These are phyloP conservation scores for Urophycis tenuis DNA, from an alignment of 2,797 vertebrate species.

Conservation along the genomic window DNA sequence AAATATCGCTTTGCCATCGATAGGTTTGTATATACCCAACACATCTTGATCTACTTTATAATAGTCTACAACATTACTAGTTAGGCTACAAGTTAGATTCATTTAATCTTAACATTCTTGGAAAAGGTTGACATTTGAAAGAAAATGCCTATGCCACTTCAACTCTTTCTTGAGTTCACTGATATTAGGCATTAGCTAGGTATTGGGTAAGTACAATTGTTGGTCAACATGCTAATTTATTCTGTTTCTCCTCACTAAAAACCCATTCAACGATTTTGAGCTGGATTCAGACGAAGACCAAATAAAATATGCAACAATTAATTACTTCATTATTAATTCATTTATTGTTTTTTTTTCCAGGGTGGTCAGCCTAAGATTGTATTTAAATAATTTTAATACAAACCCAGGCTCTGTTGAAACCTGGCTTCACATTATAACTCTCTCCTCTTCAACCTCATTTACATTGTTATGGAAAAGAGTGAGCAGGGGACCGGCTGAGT, in stretches of 20 bases:
- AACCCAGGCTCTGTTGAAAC: not conserved
- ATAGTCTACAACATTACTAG: not conserved
- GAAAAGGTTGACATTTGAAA: not conserved
- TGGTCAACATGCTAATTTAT: not conserved
- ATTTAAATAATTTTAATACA: not conserved
- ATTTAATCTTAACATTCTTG: not conserved
- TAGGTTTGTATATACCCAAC: not conserved
- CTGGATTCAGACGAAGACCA: not conserved
- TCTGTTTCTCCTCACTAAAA: not conserved
- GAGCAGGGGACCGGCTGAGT: conserved; percentile 67
- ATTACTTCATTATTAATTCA: too few species aligned
- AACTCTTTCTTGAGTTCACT: not conserved
- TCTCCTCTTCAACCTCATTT: conserved; percentile 68
- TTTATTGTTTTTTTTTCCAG: not conserved
- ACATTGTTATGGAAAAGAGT: conserved; percentile 71
- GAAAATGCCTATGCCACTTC: not conserved
- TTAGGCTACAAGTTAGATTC: not conserved
- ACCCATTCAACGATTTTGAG: not conserved
- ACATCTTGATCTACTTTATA: not conserved
- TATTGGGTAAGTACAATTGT: not conserved
- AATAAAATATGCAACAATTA: too few species aligned
- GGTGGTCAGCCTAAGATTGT: not conserved
- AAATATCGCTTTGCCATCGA: not conserved
- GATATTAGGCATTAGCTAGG: not conserved
- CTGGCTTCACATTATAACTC: conserved; percentile 39